Conservation (phyloP, 2,888 invertebrate species). For the Drosophila pseudotalamancana region DNA sequence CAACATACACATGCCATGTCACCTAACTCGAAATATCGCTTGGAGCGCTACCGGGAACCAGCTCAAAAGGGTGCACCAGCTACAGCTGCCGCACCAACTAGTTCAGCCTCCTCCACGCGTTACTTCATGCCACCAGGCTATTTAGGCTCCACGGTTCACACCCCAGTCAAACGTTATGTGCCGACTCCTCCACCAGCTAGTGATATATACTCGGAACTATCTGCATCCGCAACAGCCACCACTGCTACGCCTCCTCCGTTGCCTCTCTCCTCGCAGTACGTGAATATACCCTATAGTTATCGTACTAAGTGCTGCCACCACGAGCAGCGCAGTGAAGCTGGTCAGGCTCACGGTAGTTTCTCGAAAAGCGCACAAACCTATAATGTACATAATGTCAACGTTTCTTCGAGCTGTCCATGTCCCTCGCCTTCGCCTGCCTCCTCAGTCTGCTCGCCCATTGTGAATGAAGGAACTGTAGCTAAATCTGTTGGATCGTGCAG, state of each 20-base stretch:
- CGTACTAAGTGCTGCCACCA: conserved; percentile 82
- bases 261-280: conserved; percentile 46
- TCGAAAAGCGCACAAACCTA: conserved; percentile 50
- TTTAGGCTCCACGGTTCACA: conserved; percentile 83
- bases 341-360: conserved; percentile 15
- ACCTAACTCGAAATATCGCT: conserved; percentile 82
- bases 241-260: conserved; percentile 8
- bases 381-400: conserved; percentile 27
- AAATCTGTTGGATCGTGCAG: background rate
- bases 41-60: conserved; percentile 81
- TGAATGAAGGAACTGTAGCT: conserved; percentile 13
- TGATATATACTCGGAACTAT: conserved; percentile 64
- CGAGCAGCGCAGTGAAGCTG: background rate
- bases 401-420: conserved; percentile 22
- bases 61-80: conserved; percentile 44
- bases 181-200: conserved; percentile 83
- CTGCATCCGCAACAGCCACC: conserved; percentile 44
- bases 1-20: conserved; percentile 77
- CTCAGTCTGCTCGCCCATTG: conserved; percentile 49
- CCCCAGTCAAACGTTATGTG: conserved; percentile 84
- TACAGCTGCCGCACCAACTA: conserved; percentile 15
- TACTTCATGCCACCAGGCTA: conserved; percentile 71
- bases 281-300: conserved; percentile 80
- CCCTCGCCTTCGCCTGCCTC: conserved; percentile 47
- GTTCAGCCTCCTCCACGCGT: no score